Percentiles rank a stretch among this genome's conserved stretches.
These are phyloP conservation scores for Stenodera caucasica DNA, from an alignment of 2,888 invertebrate genomes.

Conservation along the genomic window DNA sequence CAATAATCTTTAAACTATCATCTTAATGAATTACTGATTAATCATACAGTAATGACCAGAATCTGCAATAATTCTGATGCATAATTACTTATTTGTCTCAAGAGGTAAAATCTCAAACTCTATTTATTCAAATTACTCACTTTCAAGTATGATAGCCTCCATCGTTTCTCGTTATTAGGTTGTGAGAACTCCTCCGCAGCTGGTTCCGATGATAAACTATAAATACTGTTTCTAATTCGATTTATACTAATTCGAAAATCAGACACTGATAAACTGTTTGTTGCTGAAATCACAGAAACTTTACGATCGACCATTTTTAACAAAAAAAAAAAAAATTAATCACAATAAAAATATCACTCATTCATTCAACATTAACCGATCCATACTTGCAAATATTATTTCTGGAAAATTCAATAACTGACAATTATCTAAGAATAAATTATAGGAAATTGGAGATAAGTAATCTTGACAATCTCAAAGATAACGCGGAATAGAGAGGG, in stretches of 20 bases:
- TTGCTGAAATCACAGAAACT: conserved; percentile 1
- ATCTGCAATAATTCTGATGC: too few relatives aligned
- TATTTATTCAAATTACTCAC: conserved; percentile 35
- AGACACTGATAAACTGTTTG: not conserved
- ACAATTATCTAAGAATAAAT: not conserved
- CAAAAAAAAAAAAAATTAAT: not conserved
- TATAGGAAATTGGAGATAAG: conserved; percentile 7
- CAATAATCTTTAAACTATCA: too few relatives aligned
- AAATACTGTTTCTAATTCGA: conserved; percentile 6
- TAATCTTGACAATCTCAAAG: conserved; percentile 3
- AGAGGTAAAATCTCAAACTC: not conserved
- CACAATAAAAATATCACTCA: not conserved
- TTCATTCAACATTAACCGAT: not conserved
- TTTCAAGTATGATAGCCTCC: conserved; percentile 46
- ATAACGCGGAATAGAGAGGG: conserved; percentile 6
- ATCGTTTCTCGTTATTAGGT: conserved; percentile 42
- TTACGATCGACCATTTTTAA: not conserved
- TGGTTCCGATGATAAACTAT: not conserved
- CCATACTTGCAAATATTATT: not conserved
- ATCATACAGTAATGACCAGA: too few relatives aligned
- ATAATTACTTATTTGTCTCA: too few relatives aligned
- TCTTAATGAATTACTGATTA: too few relatives aligned
- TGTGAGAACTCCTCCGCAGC: not conserved
- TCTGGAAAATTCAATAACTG: not conserved
- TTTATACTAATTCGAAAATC: conserved; percentile 13